Conservation (phyloP, 2,888 invertebrate genomes). For the Taenaris catops region DNA sequence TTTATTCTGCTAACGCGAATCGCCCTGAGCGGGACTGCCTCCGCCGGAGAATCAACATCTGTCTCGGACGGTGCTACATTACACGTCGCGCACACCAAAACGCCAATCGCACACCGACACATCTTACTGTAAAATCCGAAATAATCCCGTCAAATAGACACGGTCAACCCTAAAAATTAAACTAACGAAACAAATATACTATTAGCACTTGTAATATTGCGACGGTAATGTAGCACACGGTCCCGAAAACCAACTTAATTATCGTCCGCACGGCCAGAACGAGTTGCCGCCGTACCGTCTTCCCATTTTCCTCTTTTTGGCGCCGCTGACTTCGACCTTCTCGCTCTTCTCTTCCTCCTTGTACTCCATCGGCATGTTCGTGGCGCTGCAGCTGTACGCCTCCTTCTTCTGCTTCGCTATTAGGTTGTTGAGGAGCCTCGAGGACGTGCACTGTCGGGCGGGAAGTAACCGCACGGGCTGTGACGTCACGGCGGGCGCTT, state of each 20-base stretch:
- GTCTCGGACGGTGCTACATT: slow-evolving; percentile 31
- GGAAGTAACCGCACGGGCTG: slow-evolving; percentile 32
- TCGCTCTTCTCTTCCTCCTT: slow-evolving; percentile 31
- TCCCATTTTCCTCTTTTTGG: slow-evolving; percentile 66
- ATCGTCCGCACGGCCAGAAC: slow-evolving; percentile 72
- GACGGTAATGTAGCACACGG: slow-evolving; percentile 11
- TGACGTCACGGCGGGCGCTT: slow-evolving; percentile 20
- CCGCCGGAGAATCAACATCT: slow-evolving; percentile 50
- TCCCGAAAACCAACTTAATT: slow-evolving; percentile 24
- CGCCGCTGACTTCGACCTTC: slow-evolving; percentile 47
- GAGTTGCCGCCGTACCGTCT: slow-evolving; percentile 58
- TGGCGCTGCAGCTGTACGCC: slow-evolving; percentile 36
- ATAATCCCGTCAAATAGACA: slow-evolving; percentile 3
- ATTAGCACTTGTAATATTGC: not conserved
- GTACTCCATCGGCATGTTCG: slow-evolving; percentile 35
- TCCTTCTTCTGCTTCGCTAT: slow-evolving; percentile 41
- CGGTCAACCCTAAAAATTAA: slow-evolving; percentile 6
- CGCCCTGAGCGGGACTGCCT: too few relatives aligned
- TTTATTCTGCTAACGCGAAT: slow-evolving; percentile 40
- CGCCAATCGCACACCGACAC: slow-evolving; percentile 2
- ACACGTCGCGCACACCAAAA: slow-evolving; percentile 4
- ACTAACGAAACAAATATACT: not conserved
- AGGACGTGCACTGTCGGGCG: slow-evolving; percentile 50
- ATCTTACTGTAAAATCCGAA: slow-evolving; percentile 3
- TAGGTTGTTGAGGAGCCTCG: slow-evolving; percentile 49